phyloP scores from a whole-genome alignment of 2,113 vertebrate genomes.

The Malurus melanocephalus region DNA sequence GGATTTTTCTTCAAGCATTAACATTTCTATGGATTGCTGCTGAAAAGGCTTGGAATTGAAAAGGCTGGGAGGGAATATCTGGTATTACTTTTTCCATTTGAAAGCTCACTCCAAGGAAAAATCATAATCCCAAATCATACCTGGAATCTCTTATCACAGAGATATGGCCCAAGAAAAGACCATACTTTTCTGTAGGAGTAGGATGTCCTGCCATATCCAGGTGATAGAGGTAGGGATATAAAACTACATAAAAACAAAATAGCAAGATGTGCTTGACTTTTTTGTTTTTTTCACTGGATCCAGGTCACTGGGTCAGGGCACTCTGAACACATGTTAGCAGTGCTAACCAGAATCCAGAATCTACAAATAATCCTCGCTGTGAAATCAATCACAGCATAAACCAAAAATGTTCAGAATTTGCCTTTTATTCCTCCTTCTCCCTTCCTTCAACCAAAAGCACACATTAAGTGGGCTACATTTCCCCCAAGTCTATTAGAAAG shows the following conservation, averaged over 20 bases:
- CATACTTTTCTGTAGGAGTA: neutral
- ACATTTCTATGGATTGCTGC: neutral
- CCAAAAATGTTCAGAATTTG: neutral
- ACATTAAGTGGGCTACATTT: neutral
- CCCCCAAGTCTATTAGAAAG: neutral
- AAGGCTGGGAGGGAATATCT: neutral
- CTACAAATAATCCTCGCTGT: neutral
- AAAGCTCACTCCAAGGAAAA: neutral
- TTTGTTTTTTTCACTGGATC: neutral
- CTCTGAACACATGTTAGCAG: neutral
- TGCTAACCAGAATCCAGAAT: neutral
- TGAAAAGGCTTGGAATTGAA: neutral
- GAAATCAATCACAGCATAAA: neutral
- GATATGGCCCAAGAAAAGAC: neutral
- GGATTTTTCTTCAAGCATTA: neutral
- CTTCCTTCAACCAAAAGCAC: neutral
- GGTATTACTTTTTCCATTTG: neutral
- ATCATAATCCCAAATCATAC: neutral
- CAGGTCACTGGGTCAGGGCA: neutral
- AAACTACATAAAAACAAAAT: neutral
- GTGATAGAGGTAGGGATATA: neutral
- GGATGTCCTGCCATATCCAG: fast-evolving
- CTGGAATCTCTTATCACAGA: neutral
- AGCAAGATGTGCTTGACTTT: neutral
- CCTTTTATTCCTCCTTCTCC: neutral